Conservation (phyloP, 2,113 vertebrate species). For the Salminus brasiliensis region DNA sequence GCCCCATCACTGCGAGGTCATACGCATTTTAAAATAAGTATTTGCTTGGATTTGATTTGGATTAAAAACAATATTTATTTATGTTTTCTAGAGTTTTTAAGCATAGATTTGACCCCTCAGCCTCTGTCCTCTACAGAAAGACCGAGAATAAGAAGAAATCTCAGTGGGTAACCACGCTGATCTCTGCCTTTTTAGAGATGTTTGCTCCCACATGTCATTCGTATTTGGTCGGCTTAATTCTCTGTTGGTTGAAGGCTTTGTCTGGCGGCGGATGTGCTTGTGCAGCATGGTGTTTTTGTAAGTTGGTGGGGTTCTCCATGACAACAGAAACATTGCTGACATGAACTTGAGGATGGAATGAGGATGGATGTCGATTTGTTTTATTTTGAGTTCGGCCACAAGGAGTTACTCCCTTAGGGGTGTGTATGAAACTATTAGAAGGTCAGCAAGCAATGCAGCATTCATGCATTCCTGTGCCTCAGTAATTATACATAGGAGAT, state of each 20-base stretch:
- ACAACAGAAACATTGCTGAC: background rate
- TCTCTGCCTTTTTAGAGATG: background rate
- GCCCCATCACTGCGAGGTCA: too few relatives aligned
- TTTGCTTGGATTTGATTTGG: too few relatives aligned
- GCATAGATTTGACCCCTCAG: background rate
- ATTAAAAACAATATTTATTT: too few relatives aligned
- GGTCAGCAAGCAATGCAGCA: too few relatives aligned
- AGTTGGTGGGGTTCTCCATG: background rate
- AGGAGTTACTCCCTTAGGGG: too few relatives aligned
- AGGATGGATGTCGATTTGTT: too few relatives aligned
- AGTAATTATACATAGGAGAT: too few relatives aligned
- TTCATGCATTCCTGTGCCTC: too few relatives aligned
- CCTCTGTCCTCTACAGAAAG: background rate
- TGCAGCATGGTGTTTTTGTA: background rate
- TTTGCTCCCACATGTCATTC: background rate
- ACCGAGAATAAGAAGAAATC: too few relatives aligned
- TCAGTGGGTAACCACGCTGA: background rate
- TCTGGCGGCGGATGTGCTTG: background rate
- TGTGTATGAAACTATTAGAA: too few relatives aligned
- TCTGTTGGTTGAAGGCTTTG: background rate
- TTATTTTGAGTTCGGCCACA: too few relatives aligned
- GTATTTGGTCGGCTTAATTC: background rate
- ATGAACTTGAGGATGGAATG: background rate
- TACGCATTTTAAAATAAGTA: too few relatives aligned
- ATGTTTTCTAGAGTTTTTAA: background rate